Evolutionary conservation across 2,888 invertebrate genomes (phyloP).

Genomic region (Eurytoma californica): DNA sequence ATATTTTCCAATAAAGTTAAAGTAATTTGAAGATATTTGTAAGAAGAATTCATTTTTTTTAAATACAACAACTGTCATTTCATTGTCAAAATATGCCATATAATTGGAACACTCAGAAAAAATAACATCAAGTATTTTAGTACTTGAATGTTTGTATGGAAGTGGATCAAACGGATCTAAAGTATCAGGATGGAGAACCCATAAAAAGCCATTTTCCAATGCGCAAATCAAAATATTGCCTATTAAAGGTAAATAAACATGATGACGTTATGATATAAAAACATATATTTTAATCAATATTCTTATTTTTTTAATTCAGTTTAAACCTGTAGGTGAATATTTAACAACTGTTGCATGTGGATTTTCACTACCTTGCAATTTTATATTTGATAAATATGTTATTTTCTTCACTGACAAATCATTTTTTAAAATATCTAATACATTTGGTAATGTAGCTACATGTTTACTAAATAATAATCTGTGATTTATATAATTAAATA

Average conservation of each 20-base stretch:
- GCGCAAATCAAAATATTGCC: conserved; percentile 77
- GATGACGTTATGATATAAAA: conserved; percentile 65
- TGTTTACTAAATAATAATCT: conserved; percentile 55
- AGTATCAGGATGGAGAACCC: conserved; percentile 79
- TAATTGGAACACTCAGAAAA: conserved; percentile 78
- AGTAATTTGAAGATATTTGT: conserved; percentile 77
- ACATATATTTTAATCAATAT: conserved; percentile 63
- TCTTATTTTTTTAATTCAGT: conserved; percentile 60
- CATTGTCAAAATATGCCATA: conserved; percentile 79
- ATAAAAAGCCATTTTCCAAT: conserved; percentile 78
- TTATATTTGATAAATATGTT: conserved; percentile 60
- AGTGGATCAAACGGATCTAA: conserved; percentile 75
- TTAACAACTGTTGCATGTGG: conserved; percentile 70
- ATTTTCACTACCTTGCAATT: conserved; percentile 53
- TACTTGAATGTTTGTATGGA: conserved; percentile 76
- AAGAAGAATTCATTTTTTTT: conserved; percentile 44
- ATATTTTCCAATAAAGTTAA: conserved; percentile 80
- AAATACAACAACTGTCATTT: conserved; percentile 76
- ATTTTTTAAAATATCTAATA: conserved; percentile 54
- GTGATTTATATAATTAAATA: conserved; percentile 61
- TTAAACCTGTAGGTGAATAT: conserved; percentile 79
- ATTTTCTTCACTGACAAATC: conserved; percentile 55
- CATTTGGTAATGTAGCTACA: conserved; percentile 59
- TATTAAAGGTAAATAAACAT: conserved; percentile 33
- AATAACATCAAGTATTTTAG: conserved; percentile 76